Evolutionary conservation across 2,113 vertebrate genomes (phyloP).

Genomic region (Penelope pileata): DNA sequence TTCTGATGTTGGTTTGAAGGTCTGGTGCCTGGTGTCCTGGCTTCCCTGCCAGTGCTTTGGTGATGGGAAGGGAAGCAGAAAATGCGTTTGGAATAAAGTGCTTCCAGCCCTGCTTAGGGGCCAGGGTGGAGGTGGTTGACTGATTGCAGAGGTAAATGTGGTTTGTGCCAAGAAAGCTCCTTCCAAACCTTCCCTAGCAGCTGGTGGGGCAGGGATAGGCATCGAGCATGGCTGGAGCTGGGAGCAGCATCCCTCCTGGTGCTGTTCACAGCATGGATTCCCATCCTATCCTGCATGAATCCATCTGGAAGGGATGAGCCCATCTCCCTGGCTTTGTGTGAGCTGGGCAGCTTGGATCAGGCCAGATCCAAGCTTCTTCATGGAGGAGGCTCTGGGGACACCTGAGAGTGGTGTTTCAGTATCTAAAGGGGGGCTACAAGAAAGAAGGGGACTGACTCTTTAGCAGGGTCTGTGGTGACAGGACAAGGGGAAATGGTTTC

Average conservation of each 20-base stretch:
- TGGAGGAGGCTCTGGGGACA: too few species aligned
- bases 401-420: too few species aligned
- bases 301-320: background rate
- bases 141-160: background rate
- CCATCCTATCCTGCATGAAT: background rate
- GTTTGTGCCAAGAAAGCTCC: background rate
- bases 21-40: rapidly evolving
- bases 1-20: background rate
- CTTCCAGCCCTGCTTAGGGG: background rate
- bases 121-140: background rate
- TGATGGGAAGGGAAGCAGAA: background rate
- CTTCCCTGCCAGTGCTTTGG: rapidly evolving
- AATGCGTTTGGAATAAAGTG: background rate
- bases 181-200: background rate
- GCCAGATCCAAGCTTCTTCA: background rate
- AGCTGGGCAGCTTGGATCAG: background rate
- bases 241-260: rapidly evolving
- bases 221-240: rapidly evolving
- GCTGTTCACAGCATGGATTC: background rate
- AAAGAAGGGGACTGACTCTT: too few species aligned
- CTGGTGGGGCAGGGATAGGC: rapidly evolving
- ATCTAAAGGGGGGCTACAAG: too few species aligned
- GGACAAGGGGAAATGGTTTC: too few species aligned
- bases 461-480: too few species aligned
- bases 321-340: rapidly evolving